phyloP scores from a whole-genome alignment of 2,797 vertebrate genomes.

The Ptychobarbus kaznakovi region DNA sequence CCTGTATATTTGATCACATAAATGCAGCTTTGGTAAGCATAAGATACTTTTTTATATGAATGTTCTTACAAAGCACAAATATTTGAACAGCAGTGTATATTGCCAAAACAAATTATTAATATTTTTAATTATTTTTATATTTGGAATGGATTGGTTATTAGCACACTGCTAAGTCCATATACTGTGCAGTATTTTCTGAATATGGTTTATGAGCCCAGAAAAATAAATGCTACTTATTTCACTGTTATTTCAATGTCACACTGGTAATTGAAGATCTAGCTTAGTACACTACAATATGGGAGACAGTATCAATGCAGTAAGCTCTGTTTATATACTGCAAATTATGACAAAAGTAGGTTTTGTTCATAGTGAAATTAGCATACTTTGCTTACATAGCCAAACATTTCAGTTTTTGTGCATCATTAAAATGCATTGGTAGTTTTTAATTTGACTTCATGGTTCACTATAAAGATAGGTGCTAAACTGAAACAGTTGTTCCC shows the following conservation, averaged over 20 bases:
- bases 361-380: neutral
- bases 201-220: neutral
- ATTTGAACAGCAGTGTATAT: neutral
- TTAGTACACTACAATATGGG: neutral
- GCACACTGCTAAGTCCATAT: neutral
- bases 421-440: neutral
- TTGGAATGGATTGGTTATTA: neutral
- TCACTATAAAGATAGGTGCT: neutral
- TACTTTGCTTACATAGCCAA: neutral
- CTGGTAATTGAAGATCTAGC: neutral
- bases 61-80: no score
- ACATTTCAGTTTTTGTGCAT: neutral
- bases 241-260: neutral
- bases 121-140: neutral
- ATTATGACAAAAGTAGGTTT: neutral
- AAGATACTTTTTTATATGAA: no score
- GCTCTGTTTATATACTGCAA: neutral
- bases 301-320: neutral
- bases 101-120: neutral
- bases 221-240: neutral
- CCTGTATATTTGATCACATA: no score
- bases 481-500: neutral
- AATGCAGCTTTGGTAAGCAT: no score
- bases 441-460: neutral
- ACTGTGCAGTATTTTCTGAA: neutral